Evolutionary conservation across 1,140 invertebrate genomes (phyloP).

Genomic region (Bombus sylvicola): DNA sequence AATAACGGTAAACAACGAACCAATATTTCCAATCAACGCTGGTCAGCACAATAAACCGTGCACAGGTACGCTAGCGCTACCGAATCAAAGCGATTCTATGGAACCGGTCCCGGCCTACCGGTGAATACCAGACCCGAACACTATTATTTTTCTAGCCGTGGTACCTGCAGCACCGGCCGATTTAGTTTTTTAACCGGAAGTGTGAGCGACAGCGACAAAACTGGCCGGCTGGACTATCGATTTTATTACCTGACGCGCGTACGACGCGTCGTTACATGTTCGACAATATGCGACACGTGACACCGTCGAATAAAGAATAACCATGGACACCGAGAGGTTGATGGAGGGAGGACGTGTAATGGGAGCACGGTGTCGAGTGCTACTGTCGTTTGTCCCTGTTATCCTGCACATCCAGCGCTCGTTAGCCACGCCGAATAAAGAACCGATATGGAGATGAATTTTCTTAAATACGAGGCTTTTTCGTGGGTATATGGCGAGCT

Average conservation of each 20-base stretch:
- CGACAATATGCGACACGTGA: slow-evolving; percentile 47
- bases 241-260: slow-evolving; percentile 36
- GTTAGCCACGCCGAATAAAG: slow-evolving; percentile 2
- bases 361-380: slow-evolving; percentile 34
- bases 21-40: slow-evolving; percentile 53
- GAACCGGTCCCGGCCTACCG: neutral
- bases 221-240: slow-evolving; percentile 26
- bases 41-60: slow-evolving; percentile 25
- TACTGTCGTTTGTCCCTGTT: slow-evolving; percentile 38
- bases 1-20: slow-evolving; percentile 47
- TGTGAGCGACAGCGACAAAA: slow-evolving; percentile 20
- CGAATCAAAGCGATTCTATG: slow-evolving; percentile 43
- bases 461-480: neutral
- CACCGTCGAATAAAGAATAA: slow-evolving; percentile 47
- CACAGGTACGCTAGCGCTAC: neutral
- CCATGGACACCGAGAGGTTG: slow-evolving; percentile 1
- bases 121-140: slow-evolving; percentile 21
- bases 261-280: slow-evolving; percentile 29
- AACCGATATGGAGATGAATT: neutral
- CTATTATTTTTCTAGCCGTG: slow-evolving; percentile 37
- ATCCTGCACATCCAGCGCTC: neutral
- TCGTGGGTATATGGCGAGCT: too few species aligned
- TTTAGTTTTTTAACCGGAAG: slow-evolving; percentile 46
- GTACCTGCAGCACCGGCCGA: slow-evolving; percentile 9
- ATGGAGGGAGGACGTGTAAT: neutral